These are phyloP conservation scores for Dryocosmus kuriphilus DNA, from an alignment of 2,888 invertebrate species.

Conservation along the genomic window DNA sequence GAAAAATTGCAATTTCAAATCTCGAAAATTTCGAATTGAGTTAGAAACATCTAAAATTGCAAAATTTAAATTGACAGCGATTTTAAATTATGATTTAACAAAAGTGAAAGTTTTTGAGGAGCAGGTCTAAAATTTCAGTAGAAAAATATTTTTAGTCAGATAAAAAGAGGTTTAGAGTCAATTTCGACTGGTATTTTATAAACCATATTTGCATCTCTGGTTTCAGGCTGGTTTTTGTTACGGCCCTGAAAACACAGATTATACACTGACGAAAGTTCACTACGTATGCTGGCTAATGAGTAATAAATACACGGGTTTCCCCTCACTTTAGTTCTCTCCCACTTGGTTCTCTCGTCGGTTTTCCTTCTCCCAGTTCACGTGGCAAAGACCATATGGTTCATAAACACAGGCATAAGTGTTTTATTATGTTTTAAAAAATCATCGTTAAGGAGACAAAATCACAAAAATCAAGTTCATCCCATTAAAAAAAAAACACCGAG, in stretches of 20 bases:
- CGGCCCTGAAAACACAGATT: constrained; percentile 35
- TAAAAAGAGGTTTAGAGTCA: not conserved
- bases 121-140: not conserved
- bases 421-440: constrained; percentile 10
- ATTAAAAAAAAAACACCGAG: not conserved
- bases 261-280: constrained; percentile 32
- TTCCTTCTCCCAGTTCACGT: constrained; percentile 38
- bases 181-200: constrained; percentile 4
- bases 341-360: constrained; percentile 23
- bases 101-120: not conserved
- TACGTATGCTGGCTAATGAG: constrained; percentile 26
- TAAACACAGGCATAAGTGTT: not conserved
- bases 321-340: not conserved
- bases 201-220: constrained; percentile 34
- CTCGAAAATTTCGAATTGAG: too few relatives aligned
- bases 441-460: constrained; percentile 2
- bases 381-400: constrained; percentile 38
- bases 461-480: constrained; percentile 6
- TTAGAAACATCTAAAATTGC: too few relatives aligned
- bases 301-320: constrained; percentile 28
- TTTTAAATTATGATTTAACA: too few relatives aligned
- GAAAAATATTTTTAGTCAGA: not conserved
- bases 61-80: too few relatives aligned
- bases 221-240: constrained; percentile 35
- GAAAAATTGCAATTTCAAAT: too few relatives aligned